phyloP scores from a whole-genome alignment of 2,888 invertebrate genomes.

The Cheilosia vernalis region DNA sequence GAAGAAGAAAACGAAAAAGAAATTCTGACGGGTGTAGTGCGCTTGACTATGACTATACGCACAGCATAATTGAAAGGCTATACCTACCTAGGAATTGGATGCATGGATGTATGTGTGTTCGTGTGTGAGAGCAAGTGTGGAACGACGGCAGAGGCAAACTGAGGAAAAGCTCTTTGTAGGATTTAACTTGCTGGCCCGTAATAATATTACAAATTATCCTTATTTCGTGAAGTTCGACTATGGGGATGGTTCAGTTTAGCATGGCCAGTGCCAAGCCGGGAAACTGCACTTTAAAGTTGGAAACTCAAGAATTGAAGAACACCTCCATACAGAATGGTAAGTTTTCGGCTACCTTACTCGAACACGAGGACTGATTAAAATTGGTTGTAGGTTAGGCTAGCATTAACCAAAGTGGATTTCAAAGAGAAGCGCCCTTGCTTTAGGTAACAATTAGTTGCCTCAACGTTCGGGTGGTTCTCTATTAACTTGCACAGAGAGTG shows the following conservation, averaged over 20 bases:
- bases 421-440: too few species aligned
- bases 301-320: too few species aligned
- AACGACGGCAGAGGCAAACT: background rate
- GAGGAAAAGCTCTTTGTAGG: background rate
- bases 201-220: constrained; percentile 4
- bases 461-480: too few species aligned
- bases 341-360: too few species aligned
- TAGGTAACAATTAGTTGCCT: too few species aligned
- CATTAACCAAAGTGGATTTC: too few species aligned
- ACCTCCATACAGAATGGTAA: too few species aligned
- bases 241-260: background rate
- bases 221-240: background rate
- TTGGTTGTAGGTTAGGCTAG: too few species aligned
- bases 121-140: background rate
- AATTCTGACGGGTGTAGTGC: constrained; percentile 1
- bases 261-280: background rate
- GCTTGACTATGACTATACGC: constrained; percentile 1
- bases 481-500: too few species aligned
- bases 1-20: background rate
- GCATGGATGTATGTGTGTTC: background rate
- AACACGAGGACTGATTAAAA: too few species aligned
- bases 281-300: too few species aligned
- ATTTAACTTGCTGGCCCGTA: background rate
- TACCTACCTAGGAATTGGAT: background rate
- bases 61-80: constrained; percentile 6